Evolutionary conservation across 2,113 vertebrate genomes (phyloP).

Genomic region (Plestiodon gilberti): DNA sequence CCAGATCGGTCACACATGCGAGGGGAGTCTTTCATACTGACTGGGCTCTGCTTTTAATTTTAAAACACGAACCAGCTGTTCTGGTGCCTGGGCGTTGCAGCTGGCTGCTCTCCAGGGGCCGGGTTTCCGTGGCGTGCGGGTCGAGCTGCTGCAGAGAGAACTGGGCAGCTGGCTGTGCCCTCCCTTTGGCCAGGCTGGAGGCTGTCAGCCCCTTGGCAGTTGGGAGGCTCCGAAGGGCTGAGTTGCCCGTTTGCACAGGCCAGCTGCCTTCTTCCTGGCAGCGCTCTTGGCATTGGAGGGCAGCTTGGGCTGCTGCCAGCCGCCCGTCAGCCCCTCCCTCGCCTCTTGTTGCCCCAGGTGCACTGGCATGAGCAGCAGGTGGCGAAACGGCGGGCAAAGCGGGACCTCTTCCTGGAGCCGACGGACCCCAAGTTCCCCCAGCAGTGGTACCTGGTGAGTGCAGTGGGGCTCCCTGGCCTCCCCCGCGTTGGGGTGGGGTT

Average conservation of each 20-base stretch:
- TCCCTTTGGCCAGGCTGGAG: neutral
- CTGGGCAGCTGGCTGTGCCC: too few relatives aligned
- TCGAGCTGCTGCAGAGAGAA: too few relatives aligned
- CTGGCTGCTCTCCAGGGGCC: too few relatives aligned
- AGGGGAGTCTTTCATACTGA: neutral
- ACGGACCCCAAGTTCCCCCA: slow-evolving; percentile 90
- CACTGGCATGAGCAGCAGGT: slow-evolving; percentile 95
- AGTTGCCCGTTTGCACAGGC: fast-evolving
- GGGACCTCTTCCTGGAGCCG: slow-evolving; percentile 86
- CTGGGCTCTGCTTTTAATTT: too few relatives aligned
- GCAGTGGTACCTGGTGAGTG: slow-evolving; percentile 97
- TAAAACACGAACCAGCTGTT: too few relatives aligned
- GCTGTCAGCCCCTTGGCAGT: neutral
- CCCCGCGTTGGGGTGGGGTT: neutral
- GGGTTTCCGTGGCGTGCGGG: too few relatives aligned
- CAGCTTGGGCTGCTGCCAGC: neutral
- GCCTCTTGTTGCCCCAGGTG: slow-evolving; percentile 75
- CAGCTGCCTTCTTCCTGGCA: neutral
- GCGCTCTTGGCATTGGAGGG: too few relatives aligned
- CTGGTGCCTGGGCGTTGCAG: too few relatives aligned
- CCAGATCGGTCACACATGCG: neutral
- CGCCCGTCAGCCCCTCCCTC: fast-evolving
- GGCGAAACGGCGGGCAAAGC: slow-evolving; percentile 86
- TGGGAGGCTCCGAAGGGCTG: neutral
- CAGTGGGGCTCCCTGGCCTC: too few relatives aligned